Evolutionary conservation across 2,888 invertebrate genomes (phyloP), one percentile per base, ranked within the genome.

Genomic region (Didymodactylos carnosus): DNA sequence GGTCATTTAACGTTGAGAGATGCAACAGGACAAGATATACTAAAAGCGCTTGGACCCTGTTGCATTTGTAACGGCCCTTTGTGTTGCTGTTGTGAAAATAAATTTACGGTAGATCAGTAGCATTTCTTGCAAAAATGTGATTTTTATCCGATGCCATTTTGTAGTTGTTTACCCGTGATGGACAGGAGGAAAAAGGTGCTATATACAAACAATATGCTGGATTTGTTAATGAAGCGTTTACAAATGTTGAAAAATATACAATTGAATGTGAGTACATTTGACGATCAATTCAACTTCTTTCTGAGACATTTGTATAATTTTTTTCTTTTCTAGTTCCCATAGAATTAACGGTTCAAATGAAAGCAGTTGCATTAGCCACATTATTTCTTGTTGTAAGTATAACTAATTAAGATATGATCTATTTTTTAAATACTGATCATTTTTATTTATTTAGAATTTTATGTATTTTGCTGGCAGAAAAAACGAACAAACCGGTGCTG

Each of bases 61-160:
- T 73, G 69, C 35, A 46, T 73, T 49, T 73, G 39, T 14, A 35
- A 73, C 39, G 73, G 73, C 8, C 16, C 69, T n/a, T 73, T 29
- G 35, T 73, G 69, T 46, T 69, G 69, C 27, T 70, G 73, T 70
- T 49, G 49, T 49, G 73, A 73, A 16, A 73, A 73, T 70, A 69
- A 73, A 49, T 73, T 73, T 25, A 73, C 29, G n/a, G 23, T 73
- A 69, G 16, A 35, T 39, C 0, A 69, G 11, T 5, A 69, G 3
- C n/a, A 1, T 25, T 16, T 69, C 19, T 11, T 6, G 7, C 69
- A n/a, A 39, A 10, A 40, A 41, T 62, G 13, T 49, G 23, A 49
- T 16, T 23, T 7, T 16, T 23, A 8, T 11, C n/a, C 7, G 13
- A n/a, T n/a, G n/a, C n/a, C n/a, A n/a, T n/a, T n/a, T n/a, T 23